Percentiles rank a stretch among this genome's conserved stretches.
phyloP scores from a whole-genome alignment of 2,888 invertebrate genomes.

The Brachypalpus laphriformis region DNA sequence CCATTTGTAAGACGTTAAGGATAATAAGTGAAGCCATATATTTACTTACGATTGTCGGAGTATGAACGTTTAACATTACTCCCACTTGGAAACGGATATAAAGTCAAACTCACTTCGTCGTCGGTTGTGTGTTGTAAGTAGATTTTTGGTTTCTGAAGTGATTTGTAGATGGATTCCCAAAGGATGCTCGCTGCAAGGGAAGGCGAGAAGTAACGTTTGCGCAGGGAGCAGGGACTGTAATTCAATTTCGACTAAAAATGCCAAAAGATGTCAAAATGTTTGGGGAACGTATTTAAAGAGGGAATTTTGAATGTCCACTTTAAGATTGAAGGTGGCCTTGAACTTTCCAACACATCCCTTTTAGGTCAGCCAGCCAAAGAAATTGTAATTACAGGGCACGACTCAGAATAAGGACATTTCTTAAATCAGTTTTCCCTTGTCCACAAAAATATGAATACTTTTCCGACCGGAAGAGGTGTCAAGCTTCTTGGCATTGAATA shows the following conservation, averaged over 20 bases:
- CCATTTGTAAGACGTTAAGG: constrained; percentile 72
- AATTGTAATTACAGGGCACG: constrained; percentile 12
- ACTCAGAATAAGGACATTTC: background rate
- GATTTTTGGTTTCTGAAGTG: constrained; percentile 49
- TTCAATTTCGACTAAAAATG: constrained; percentile 50
- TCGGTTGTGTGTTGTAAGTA: constrained; percentile 41
- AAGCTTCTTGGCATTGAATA: constrained; percentile 34
- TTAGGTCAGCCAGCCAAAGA: background rate
- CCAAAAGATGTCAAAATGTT: constrained; percentile 68
- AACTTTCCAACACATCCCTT: too few relatives aligned
- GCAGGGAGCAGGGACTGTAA: constrained; percentile 40
- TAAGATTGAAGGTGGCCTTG: background rate
- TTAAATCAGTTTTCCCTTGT: constrained; percentile 36
- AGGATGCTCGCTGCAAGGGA: constrained; percentile 26
- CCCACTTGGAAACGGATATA: constrained; percentile 9
- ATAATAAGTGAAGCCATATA: constrained; percentile 73
- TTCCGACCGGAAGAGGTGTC: constrained; percentile 55
- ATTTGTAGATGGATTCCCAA: constrained; percentile 59
- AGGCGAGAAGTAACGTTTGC: constrained; percentile 30
- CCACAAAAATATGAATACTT: constrained; percentile 6
- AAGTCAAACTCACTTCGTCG: constrained; percentile 18
- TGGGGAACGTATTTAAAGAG: constrained; percentile 4
- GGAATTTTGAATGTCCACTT: background rate
- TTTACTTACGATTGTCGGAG: constrained; percentile 60
- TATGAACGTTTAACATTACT: constrained; percentile 65